Evolutionary conservation across 2,888 invertebrate genomes (phyloP), one percentile per base, ranked within the genome.

Genomic region (Hydriomena furcata): DNA sequence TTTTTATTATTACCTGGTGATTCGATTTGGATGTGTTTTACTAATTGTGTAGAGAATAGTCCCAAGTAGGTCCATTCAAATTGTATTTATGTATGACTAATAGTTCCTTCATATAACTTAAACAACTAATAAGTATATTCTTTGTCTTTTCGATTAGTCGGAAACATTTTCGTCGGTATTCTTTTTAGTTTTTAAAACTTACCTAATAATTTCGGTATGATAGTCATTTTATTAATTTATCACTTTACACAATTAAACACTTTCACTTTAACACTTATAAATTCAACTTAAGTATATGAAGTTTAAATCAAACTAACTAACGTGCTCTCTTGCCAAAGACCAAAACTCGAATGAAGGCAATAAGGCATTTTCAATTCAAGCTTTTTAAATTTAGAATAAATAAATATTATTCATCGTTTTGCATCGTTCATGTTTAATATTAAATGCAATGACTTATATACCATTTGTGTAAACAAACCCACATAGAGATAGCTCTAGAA

Each of bases 141-240:
- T n/a, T n/a, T n/a, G 27, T 10, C 11, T 28, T 11, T 11, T 5
- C 11, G 28, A 1, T 5, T 6, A 5, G 7, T 31, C 7, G 7
- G 11, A 12, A n/a, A n/a, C n/a, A n/a, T n/a, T n/a, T n/a, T n/a
- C n/a, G n/a, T n/a, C n/a, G n/a, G n/a, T n/a, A n/a, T n/a, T n/a
- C n/a, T n/a, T n/a, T n/a, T n/a, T n/a, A n/a, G n/a, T n/a, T n/a
- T n/a, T n/a, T n/a, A n/a, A 13, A 31, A 5, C 31, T 28, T 46
- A 53, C 50, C 52, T 6, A 48, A 35, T 28, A 48, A 46, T 11
- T 40, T 30, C 35, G 53, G 44, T 51, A 34, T 46, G 31, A 56
- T 53, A 35, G 53, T 59, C 52, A 55, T 35, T 12, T 25, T 23
- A 4, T n/a, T n/a, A n/a, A 23, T 5, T 7, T 5, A 23, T 11